Evolutionary conservation across 2,797 vertebrate genomes (phyloP).

Genomic region (Sternotherus odoratus): DNA sequence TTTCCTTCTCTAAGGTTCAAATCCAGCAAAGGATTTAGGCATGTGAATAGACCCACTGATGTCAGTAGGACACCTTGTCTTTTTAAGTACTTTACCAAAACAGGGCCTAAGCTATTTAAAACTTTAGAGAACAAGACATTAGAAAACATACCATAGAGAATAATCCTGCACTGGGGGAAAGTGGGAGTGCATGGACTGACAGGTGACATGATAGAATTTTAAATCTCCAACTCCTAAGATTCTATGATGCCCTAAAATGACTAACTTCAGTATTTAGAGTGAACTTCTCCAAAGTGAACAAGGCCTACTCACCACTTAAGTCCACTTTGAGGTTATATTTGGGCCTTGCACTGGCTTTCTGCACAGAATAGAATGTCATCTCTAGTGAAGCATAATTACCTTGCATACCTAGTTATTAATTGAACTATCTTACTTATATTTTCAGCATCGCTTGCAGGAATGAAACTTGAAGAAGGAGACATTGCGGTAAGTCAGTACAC

Average conservation of each 20-base stretch:
- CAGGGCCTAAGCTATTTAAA: neutral
- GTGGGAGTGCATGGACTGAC: neutral
- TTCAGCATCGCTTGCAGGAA: constrained; percentile 94
- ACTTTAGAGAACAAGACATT: neutral
- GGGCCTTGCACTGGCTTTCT: neutral
- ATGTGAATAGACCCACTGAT: neutral
- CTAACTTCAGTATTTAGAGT: neutral
- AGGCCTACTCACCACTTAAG: neutral
- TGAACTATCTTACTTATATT: constrained; percentile 12
- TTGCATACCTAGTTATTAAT: neutral
- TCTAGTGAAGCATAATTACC: neutral
- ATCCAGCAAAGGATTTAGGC: neutral
- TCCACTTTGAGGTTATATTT: neutral
- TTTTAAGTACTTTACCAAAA: neutral
- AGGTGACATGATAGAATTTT: neutral
- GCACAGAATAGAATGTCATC: neutral
- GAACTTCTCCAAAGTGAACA: neutral
- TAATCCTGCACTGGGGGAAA: neutral
- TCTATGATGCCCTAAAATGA: neutral
- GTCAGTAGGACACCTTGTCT: neutral
- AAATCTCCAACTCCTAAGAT: neutral
- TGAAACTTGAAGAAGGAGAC: constrained; percentile 93
- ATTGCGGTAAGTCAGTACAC: constrained; percentile 87
- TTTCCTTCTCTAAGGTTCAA: neutral
- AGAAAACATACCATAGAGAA: neutral